Evolutionary conservation across 2,888 invertebrate genomes (phyloP).

Genomic region (Cartodere bifasciata): DNA sequence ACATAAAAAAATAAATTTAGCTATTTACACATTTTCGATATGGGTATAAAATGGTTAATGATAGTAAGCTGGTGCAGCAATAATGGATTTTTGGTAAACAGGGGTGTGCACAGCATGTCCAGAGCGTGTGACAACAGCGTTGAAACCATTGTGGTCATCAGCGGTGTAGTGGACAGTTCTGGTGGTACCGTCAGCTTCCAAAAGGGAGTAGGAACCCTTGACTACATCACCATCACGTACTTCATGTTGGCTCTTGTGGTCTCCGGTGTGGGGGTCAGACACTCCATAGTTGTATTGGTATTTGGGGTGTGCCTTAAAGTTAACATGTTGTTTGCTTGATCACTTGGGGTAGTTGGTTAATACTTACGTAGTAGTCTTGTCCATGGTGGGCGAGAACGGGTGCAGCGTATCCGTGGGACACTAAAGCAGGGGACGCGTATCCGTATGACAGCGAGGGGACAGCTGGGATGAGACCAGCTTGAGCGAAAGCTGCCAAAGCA

Average conservation of each 20-base stretch:
- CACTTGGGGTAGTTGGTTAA: no score
- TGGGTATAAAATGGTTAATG: no score
- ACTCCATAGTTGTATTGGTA: slow-evolving; percentile 45
- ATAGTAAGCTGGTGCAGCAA: no score
- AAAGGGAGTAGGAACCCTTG: slow-evolving; percentile 37
- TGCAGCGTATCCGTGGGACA: no score
- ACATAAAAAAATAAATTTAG: no score
- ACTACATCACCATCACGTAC: slow-evolving; percentile 42
- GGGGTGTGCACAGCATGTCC: no score
- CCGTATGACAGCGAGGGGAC: neutral
- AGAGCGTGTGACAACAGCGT: slow-evolving; percentile 24
- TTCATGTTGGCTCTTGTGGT: slow-evolving; percentile 36
- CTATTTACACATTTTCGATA: no score
- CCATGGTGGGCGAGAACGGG: slow-evolving; percentile 1
- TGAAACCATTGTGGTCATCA: slow-evolving; percentile 42
- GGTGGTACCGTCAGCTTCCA: slow-evolving; percentile 42
- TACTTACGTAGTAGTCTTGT: no score
- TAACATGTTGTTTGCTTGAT: no score
- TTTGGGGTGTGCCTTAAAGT: slow-evolving; percentile 38
- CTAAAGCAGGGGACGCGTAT: slow-evolving; percentile 1
- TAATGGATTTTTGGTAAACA: no score
- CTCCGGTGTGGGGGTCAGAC: slow-evolving; percentile 46
- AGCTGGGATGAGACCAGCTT: neutral
- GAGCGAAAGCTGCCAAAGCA: neutral
- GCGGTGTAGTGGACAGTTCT: slow-evolving; percentile 44